These are phyloP conservation scores for Trachelus stipa DNA, from an alignment of 2,888 invertebrate species.

Conservation along the genomic window DNA sequence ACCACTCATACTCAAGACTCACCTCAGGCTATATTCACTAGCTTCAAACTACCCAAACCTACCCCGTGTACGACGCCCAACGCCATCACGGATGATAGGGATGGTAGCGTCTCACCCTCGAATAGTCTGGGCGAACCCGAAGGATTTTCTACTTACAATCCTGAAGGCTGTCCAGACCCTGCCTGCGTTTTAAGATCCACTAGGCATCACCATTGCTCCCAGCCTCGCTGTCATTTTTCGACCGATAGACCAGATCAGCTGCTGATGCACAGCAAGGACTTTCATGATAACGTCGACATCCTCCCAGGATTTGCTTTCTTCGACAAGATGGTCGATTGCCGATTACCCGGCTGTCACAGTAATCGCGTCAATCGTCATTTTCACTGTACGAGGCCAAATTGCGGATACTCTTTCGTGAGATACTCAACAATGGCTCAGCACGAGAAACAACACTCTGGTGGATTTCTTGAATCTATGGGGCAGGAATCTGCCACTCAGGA, in stretches of 20 bases:
- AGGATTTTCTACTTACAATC: conserved; percentile 61
- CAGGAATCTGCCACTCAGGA: conserved; percentile 41
- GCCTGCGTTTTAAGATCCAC: conserved; percentile 77
- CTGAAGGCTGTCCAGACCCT: conserved; percentile 76
- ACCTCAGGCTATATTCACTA: conserved; percentile 92
- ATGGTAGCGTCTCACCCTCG: conserved; percentile 59
- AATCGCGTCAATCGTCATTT: conserved; percentile 81
- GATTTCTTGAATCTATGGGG: conserved; percentile 31
- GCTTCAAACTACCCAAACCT: conserved; percentile 89
- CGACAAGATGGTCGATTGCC: conserved; percentile 79
- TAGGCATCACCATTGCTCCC: conserved; percentile 88
- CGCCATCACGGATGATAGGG: conserved; percentile 47
- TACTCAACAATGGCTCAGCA: conserved; percentile 81
- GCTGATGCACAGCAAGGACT: conserved; percentile 86
- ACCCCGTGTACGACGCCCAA: conserved; percentile 43
- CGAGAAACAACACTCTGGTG: conserved; percentile 74
- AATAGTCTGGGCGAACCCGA: conserved; percentile 63
- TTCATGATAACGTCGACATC: conserved; percentile 85
- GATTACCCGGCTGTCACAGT: conserved; percentile 75
- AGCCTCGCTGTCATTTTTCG: conserved; percentile 84
- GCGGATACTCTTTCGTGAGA: conserved; percentile 79
- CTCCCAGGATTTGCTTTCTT: conserved; percentile 89
- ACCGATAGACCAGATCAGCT: conserved; percentile 83
- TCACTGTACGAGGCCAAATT: conserved; percentile 78
- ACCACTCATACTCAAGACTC: conserved; percentile 72